phyloP scores from a whole-genome alignment of 2,113 vertebrate species.

The Hippopotamus amphibius region DNA sequence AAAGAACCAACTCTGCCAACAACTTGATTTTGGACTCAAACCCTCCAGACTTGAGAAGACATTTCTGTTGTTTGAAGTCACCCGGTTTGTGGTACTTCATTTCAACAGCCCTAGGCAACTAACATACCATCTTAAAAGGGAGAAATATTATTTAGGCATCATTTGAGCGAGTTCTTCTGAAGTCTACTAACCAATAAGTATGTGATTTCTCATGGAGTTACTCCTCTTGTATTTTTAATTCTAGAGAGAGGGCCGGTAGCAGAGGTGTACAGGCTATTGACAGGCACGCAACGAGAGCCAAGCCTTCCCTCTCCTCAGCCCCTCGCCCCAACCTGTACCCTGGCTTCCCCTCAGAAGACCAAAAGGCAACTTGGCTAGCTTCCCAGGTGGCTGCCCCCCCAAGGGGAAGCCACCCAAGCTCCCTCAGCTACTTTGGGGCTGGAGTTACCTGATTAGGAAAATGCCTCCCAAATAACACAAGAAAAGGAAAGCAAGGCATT shows the following conservation, averaged over 20 bases:
- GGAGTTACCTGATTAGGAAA: conserved; percentile 36
- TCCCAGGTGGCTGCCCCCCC: conserved; percentile 67
- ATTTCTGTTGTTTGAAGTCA: not conserved
- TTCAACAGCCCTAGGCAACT: not conserved
- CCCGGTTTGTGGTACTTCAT: not conserved
- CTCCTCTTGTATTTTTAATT: conserved; percentile 11
- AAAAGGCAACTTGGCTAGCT: conserved; percentile 46
- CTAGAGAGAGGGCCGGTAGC: not conserved
- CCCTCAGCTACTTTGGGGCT: conserved; percentile 4
- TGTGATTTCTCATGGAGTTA: not conserved
- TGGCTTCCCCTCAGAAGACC: conserved; percentile 63
- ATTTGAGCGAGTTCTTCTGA: not conserved
- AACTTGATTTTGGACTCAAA: not conserved
- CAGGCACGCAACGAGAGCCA: not conserved
- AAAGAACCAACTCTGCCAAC: not conserved
- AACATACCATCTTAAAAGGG: not conserved
- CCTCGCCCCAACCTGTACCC: conserved; percentile 46
- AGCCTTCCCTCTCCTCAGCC: not conserved
- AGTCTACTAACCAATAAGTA: not conserved
- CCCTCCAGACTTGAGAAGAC: not conserved
- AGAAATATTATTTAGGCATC: not conserved
- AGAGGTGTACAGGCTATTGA: not conserved
- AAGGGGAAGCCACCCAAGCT: conserved; percentile 71
- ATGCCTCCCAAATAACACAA: conserved; percentile 12
- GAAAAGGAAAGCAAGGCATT: not conserved